phyloP scores from a whole-genome alignment of 2,888 invertebrate genomes.

The Synergus gifuensis region DNA sequence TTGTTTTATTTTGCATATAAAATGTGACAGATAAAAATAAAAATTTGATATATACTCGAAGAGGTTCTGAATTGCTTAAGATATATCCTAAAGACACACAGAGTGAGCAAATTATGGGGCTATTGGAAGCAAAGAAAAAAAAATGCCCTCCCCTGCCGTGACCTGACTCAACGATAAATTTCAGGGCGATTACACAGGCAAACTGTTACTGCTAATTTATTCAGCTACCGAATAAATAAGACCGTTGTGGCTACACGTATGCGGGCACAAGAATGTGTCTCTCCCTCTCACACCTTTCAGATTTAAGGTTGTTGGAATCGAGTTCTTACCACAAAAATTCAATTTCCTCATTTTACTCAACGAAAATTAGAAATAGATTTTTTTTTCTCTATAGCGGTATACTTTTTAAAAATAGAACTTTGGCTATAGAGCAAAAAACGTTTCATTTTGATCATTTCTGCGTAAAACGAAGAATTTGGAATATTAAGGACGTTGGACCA shows the following conservation, averaged over 20 bases:
- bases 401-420: too few relatives aligned
- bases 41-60: constrained; percentile 1
- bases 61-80: not conserved
- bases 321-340: too few relatives aligned
- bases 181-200: constrained; percentile 61
- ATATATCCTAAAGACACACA: constrained; percentile 10
- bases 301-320: not conserved
- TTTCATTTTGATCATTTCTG: not conserved
- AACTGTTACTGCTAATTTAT: constrained; percentile 70
- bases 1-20: not conserved
- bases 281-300: constrained; percentile 43
- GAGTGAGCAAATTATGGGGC: constrained; percentile 31
- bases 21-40: constrained; percentile 1
- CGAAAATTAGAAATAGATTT: too few relatives aligned
- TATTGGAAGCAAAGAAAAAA: constrained; percentile 42
- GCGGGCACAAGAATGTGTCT: constrained; percentile 34
- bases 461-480: too few relatives aligned
- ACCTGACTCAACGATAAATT: constrained; percentile 65
- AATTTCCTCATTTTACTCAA: too few relatives aligned
- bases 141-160: constrained; percentile 48
- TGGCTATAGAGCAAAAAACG: too few relatives aligned
- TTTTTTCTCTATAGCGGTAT: too few relatives aligned
- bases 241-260: constrained; percentile 42
- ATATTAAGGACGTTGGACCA: too few relatives aligned
- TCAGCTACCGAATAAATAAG: constrained; percentile 62